A percentile compares a stretch with the other conserved stretches of the same genome.
These are phyloP conservation scores for Scomber scombrus DNA, from an alignment of 2,113 vertebrate genomes.

Conservation along the genomic window DNA sequence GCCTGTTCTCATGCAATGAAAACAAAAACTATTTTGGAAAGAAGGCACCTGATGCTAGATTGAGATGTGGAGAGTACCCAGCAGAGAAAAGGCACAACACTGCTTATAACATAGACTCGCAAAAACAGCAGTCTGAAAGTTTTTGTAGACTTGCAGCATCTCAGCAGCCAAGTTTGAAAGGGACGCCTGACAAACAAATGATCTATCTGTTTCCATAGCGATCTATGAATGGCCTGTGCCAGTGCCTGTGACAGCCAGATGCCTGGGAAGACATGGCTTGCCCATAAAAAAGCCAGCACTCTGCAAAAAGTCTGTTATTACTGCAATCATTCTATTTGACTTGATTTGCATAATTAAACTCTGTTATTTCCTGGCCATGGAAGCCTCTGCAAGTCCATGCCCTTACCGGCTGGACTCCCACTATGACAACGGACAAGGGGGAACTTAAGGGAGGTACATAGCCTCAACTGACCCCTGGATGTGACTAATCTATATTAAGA, in stretches of 20 bases:
- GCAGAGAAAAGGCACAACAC: slow-evolving; percentile 49
- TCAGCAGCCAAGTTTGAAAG: slow-evolving; percentile 66
- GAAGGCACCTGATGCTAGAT: slow-evolving; percentile 32
- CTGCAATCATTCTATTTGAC: slow-evolving; percentile 84
- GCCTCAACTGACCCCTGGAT: slow-evolving; percentile 45
- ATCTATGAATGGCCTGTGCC: slow-evolving; percentile 77
- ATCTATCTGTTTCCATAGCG: slow-evolving; percentile 77
- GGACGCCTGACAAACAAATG: slow-evolving; percentile 75
- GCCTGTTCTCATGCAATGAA: slow-evolving; percentile 56
- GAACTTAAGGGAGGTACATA: slow-evolving; percentile 37
- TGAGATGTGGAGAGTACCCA: slow-evolving; percentile 22
- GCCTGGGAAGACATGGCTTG: slow-evolving; percentile 74
- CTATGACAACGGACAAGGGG: slow-evolving; percentile 38
- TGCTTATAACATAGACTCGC: slow-evolving; percentile 52
- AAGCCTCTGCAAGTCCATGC: slow-evolving; percentile 59
- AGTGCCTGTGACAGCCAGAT: slow-evolving; percentile 73
- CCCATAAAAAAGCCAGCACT: slow-evolving; percentile 74
- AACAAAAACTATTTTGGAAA: slow-evolving; percentile 54
- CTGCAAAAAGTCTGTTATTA: slow-evolving; percentile 81
- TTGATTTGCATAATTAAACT: slow-evolving; percentile 85
- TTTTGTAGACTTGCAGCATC: slow-evolving; percentile 60
- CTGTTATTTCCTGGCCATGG: slow-evolving; percentile 68
- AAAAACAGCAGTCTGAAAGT: slow-evolving; percentile 59
- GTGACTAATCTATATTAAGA: slow-evolving; percentile 64
- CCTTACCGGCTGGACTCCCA: slow-evolving; percentile 43